These are phyloP conservation scores for Norana najaformis DNA, from an alignment of 2,888 invertebrate genomes.

Conservation along the genomic window DNA sequence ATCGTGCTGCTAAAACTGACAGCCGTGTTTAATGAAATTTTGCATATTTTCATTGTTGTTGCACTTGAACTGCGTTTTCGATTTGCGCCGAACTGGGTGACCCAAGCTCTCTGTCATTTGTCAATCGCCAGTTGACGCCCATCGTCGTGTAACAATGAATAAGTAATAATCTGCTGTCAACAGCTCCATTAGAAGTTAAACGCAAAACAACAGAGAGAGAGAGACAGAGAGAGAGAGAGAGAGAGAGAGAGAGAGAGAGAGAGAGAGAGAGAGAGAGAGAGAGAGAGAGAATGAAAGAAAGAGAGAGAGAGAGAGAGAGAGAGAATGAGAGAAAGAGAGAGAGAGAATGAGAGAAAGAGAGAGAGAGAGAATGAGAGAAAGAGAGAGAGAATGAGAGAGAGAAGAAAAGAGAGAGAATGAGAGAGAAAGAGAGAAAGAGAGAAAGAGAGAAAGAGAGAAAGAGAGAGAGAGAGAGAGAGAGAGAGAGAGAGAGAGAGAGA, in stretches of 20 bases:
- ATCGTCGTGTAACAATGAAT: background rate
- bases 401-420: background rate
- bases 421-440: background rate
- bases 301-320: background rate
- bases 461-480: conserved; percentile 15
- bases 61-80: background rate
- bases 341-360: background rate
- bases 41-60: background rate
- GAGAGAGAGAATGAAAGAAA: background rate
- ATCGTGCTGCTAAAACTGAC: conserved; percentile 13
- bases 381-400: background rate
- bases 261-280: no score
- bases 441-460: background rate
- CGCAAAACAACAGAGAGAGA: background rate
- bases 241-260: no score
- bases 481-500: background rate
- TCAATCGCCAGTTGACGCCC: background rate
- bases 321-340: background rate
- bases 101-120: background rate
- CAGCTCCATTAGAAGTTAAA: background rate
- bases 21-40: background rate
- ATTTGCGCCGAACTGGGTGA: background rate
- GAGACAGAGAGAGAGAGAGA: no score
- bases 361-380: background rate
- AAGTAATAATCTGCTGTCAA: background rate